phyloP scores from a whole-genome alignment of 2,888 invertebrate genomes.

The Oscheius sp. region DNA sequence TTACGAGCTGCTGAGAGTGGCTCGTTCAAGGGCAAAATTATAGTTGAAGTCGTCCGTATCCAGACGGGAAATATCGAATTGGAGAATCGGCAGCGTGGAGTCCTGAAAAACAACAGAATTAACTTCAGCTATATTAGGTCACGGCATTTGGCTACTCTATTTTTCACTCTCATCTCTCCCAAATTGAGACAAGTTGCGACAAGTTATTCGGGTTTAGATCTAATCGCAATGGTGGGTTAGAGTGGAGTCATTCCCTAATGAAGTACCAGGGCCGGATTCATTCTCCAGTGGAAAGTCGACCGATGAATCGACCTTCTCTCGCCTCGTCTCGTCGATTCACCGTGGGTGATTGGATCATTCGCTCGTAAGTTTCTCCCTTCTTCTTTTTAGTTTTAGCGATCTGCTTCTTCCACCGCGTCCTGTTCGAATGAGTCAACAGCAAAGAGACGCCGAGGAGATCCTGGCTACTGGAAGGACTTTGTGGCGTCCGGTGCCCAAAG shows the following conservation, averaged over 20 bases:
- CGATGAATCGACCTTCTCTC: too few relatives aligned
- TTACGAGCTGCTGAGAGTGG: slow-evolving; percentile 4
- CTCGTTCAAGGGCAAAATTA: slow-evolving; percentile 26
- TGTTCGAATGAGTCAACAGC: neutral
- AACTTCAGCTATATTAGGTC: too few relatives aligned
- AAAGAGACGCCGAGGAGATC: neutral
- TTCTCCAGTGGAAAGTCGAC: too few relatives aligned
- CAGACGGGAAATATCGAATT: slow-evolving; percentile 24
- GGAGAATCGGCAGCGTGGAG: neutral
- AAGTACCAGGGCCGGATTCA: too few relatives aligned
- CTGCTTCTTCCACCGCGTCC: neutral
- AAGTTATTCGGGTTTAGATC: too few relatives aligned
- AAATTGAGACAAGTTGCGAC: too few relatives aligned
- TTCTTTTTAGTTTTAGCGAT: neutral
- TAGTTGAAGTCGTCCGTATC: slow-evolving; percentile 27
- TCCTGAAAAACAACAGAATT: slow-evolving; percentile 11
- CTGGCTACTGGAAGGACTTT: neutral
- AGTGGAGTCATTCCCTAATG: too few relatives aligned
- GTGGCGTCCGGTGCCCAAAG: slow-evolving; percentile 11
- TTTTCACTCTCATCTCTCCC: too few relatives aligned
- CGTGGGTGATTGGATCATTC: neutral
- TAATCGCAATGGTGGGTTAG: too few relatives aligned
- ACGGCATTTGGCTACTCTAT: too few relatives aligned
- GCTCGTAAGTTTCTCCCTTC: neutral
- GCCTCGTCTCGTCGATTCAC: neutral